phyloP scores from a whole-genome alignment of 1,140 invertebrate species.

The Cydia strobilella region DNA sequence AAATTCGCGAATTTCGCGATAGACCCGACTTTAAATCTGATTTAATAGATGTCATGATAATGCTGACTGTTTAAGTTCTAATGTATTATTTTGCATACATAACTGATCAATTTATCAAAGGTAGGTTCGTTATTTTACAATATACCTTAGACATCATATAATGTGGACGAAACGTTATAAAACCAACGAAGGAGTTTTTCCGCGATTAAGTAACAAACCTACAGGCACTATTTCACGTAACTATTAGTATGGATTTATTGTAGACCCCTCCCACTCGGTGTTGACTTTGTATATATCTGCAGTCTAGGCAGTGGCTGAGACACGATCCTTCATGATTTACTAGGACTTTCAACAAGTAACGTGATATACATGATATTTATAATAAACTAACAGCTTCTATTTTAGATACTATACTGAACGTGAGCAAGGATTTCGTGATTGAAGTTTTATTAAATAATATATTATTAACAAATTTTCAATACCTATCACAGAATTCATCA shows the following conservation, averaged over 20 bases:
- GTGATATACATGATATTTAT: not conserved
- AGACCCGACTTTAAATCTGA: too few species aligned
- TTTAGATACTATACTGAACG: not conserved
- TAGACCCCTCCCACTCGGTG: conserved; percentile 47
- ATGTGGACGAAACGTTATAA: not conserved
- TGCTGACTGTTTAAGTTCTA: too few species aligned
- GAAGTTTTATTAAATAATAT: not conserved
- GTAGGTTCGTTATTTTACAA: too few species aligned
- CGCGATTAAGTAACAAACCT: conserved; percentile 23
- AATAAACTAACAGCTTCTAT: not conserved
- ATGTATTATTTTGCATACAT: too few species aligned
- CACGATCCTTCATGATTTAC: conserved; percentile 22
- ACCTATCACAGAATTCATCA: too few species aligned
- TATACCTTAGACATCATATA: not conserved
- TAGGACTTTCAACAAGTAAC: not conserved
- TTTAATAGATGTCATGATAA: too few species aligned
- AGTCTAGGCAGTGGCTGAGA: not conserved
- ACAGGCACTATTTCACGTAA: conserved; percentile 11
- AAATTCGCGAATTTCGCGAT: too few species aligned
- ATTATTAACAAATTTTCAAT: too few species aligned
- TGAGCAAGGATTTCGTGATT: not conserved
- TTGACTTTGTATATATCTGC: conserved; percentile 38
- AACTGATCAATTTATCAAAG: too few species aligned
- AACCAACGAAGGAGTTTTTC: conserved; percentile 17
- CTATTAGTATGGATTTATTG: conserved; percentile 50